Percentiles rank a stretch among this genome's conserved stretches.
Evolutionary conservation across 2,888 invertebrate genomes (phyloP).

Genomic region (Drepana falcataria): DNA sequence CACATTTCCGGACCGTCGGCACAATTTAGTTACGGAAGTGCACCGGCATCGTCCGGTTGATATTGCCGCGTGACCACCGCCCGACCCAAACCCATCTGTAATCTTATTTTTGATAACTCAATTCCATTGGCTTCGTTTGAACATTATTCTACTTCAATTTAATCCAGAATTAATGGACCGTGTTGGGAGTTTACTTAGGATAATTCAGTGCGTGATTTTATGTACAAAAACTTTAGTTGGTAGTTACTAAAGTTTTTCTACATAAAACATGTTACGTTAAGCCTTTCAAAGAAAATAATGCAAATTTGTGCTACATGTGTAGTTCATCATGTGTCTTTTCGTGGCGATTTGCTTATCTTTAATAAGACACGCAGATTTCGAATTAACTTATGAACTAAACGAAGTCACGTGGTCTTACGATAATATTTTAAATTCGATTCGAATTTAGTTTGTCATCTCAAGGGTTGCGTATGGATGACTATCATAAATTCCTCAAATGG

Average conservation of each 20-base stretch:
- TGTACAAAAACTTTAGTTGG: too few relatives aligned
- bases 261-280: too few relatives aligned
- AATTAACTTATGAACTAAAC: too few relatives aligned
- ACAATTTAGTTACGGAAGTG: conserved; percentile 49
- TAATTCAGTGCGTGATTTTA: not conserved
- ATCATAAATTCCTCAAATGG: conserved; percentile 1
- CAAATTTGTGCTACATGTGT: too few relatives aligned
- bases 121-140: conserved; percentile 16
- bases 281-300: too few relatives aligned
- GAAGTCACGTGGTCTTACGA: too few relatives aligned
- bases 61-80: conserved; percentile 25
- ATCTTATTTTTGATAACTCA: conserved; percentile 48
- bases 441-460: too few relatives aligned
- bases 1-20: conserved; percentile 33
- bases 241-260: too few relatives aligned
- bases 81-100: conserved; percentile 27
- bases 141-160: conserved; percentile 10
- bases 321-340: too few relatives aligned
- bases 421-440: too few relatives aligned
- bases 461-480: not conserved
- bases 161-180: not conserved
- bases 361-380: too few relatives aligned
- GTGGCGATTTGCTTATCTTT: too few relatives aligned
- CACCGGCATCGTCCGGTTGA: conserved; percentile 29
- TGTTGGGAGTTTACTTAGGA: not conserved